phyloP scores from a whole-genome alignment of 1,140 invertebrate species.

The Vollenhovia emeryi region DNA sequence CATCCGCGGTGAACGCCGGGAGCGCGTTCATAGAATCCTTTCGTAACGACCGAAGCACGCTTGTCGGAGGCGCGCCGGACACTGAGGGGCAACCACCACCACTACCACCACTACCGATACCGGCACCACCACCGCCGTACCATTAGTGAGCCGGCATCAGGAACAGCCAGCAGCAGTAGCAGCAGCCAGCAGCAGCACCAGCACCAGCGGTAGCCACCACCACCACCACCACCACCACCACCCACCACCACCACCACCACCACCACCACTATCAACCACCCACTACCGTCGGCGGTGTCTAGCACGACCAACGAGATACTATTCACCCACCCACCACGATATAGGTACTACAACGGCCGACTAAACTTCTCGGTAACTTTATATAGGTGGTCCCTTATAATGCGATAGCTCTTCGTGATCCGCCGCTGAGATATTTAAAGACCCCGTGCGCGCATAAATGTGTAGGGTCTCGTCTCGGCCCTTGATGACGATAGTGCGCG shows the following conservation, averaged over 20 bases:
- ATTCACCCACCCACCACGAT: conserved; percentile 81
- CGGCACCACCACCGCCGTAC: conserved; percentile 58
- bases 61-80: conserved; percentile 85
- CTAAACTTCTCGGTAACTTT: conserved; percentile 77
- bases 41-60: conserved; percentile 81
- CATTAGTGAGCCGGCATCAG: conserved; percentile 44
- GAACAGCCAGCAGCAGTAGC: conserved; percentile 58
- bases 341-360: conserved; percentile 77
- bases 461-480: background rate
- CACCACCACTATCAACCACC: conserved; percentile 9
- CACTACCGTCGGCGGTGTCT: conserved; percentile 67
- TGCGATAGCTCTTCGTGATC: conserved; percentile 49
- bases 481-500: conserved; percentile 2
- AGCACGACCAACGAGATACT: conserved; percentile 72
- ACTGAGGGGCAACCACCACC: conserved; percentile 84
- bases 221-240: conserved; percentile 23
- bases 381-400: conserved; percentile 73
- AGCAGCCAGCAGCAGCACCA: conserved; percentile 60
- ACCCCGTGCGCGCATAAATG: background rate
- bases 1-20: conserved; percentile 62
- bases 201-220: conserved; percentile 63
- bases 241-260: conserved; percentile 40
- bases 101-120: conserved; percentile 65
- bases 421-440: conserved; percentile 19
- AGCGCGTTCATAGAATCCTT: conserved; percentile 64